Percentiles rank a stretch among this genome's conserved stretches.
phyloP scores from a whole-genome alignment of 2,888 invertebrate species.

The Drosophila eohydei region DNA sequence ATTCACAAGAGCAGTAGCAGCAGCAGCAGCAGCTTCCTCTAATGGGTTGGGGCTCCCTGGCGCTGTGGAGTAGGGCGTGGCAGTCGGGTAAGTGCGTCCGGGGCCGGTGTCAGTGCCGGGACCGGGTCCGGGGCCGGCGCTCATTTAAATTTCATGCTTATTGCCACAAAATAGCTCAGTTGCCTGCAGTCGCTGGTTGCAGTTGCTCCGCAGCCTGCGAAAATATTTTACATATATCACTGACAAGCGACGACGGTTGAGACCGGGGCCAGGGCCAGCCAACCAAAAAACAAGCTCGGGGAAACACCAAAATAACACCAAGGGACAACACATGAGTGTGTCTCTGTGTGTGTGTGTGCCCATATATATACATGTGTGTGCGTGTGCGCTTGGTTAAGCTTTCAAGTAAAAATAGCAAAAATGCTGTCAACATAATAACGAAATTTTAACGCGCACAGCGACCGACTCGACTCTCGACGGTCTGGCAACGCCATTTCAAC shows the following conservation, averaged over 20 bases:
- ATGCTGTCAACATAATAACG: slow-evolving; percentile 81
- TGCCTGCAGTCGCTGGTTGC: slow-evolving; percentile 57
- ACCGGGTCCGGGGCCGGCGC: slow-evolving; percentile 49
- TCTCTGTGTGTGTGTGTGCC: background rate
- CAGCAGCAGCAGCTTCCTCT: slow-evolving; percentile 4
- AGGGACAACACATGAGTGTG: slow-evolving; percentile 53
- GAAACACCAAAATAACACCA: slow-evolving; percentile 78
- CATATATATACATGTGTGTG: slow-evolving; percentile 21
- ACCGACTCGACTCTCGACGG: slow-evolving; percentile 51
- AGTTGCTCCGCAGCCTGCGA: slow-evolving; percentile 31
- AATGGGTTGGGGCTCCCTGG: slow-evolving; percentile 1
- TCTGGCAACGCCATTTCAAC: slow-evolving; percentile 73
- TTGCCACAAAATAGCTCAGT: slow-evolving; percentile 78
- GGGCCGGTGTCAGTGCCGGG: slow-evolving; percentile 27
- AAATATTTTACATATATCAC: slow-evolving; percentile 70
- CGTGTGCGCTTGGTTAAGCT: slow-evolving; percentile 75
- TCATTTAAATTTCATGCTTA: slow-evolving; percentile 80
- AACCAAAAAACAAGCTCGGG: slow-evolving; percentile 81
- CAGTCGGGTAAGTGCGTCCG: slow-evolving; percentile 17
- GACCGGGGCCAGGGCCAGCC: slow-evolving; percentile 62
- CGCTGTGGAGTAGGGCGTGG: background rate
- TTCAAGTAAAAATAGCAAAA: slow-evolving; percentile 81
- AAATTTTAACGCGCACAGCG: slow-evolving; percentile 76
- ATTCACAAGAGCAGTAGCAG: slow-evolving; percentile 45
- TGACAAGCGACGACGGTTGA: slow-evolving; percentile 72